Evolutionary conservation across 2,888 invertebrate genomes (phyloP).

Genomic region (Abrostola tripartita): DNA sequence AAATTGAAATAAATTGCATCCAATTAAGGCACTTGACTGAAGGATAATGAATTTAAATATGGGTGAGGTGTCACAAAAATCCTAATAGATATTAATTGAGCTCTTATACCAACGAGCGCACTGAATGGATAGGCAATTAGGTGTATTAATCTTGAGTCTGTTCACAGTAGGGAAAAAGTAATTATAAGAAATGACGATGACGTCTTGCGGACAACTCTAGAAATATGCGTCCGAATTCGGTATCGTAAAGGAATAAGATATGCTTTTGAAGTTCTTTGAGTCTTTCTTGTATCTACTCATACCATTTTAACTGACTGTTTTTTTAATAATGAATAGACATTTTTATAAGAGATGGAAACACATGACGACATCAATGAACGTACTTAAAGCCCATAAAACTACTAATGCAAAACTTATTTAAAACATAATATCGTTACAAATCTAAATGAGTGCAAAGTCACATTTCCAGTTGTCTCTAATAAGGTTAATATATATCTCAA

Average conservation of each 20-base stretch:
- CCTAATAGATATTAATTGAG: slow-evolving; percentile 73
- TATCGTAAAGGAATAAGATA: slow-evolving; percentile 46
- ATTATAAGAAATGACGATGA: slow-evolving; percentile 82
- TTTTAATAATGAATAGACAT: too few relatives aligned
- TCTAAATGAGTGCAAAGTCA: slow-evolving; percentile 35
- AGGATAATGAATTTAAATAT: slow-evolving; percentile 62
- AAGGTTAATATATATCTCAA: slow-evolving; percentile 19
- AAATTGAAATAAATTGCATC: slow-evolving; percentile 22
- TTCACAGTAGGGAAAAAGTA: slow-evolving; percentile 72
- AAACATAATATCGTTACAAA: slow-evolving; percentile 24
- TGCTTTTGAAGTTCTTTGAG: neutral
- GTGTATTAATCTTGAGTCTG: slow-evolving; percentile 75
- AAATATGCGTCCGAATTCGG: slow-evolving; percentile 64
- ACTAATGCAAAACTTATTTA: too few relatives aligned
- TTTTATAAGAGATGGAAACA: too few relatives aligned
- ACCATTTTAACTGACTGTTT: too few relatives aligned
- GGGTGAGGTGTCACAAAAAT: slow-evolving; percentile 62
- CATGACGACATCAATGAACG: too few relatives aligned
- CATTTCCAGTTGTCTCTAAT: slow-evolving; percentile 16
- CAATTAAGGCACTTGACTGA: slow-evolving; percentile 31
- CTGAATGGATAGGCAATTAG: slow-evolving; percentile 83
- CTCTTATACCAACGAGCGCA: slow-evolving; percentile 68
- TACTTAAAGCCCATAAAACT: too few relatives aligned
- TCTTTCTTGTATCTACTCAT: neutral
- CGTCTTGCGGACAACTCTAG: slow-evolving; percentile 70